These are phyloP conservation scores for Aspidoscelis tigris DNA, from an alignment of 2,113 vertebrate genomes.

Conservation along the genomic window DNA sequence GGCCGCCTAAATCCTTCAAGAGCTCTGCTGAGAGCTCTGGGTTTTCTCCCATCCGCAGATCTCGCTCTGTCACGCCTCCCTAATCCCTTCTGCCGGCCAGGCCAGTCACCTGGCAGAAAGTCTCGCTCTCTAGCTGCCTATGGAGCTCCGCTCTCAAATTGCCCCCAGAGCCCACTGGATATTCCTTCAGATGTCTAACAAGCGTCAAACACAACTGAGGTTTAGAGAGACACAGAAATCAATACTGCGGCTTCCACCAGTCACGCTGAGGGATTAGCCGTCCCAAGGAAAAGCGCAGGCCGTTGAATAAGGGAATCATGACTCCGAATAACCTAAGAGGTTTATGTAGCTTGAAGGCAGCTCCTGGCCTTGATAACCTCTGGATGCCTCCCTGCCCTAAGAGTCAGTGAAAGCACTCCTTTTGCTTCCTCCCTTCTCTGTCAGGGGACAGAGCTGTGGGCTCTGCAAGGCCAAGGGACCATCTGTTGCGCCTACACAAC, in stretches of 20 bases:
- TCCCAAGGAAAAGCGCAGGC: constrained; percentile 78
- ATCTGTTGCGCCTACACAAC: neutral
- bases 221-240: constrained; percentile 87
- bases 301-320: constrained; percentile 79
- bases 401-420: constrained; percentile 49
- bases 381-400: constrained; percentile 65
- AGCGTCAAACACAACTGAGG: constrained; percentile 79
- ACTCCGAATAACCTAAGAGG: constrained; percentile 80
- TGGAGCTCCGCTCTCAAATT: constrained; percentile 68
- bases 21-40: constrained; percentile 25
- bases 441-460: constrained; percentile 47
- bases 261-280: constrained; percentile 82
- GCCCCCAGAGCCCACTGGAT: constrained; percentile 76
- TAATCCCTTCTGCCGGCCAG: constrained; percentile 48
- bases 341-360: constrained; percentile 78
- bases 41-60: neutral
- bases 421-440: constrained; percentile 47
- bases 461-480: constrained; percentile 26
- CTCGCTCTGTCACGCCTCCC: constrained; percentile 25
- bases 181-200: constrained; percentile 84
- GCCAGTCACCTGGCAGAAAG: constrained; percentile 52
- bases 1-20: constrained; percentile 31
- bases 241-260: constrained; percentile 81
- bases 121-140: constrained; percentile 50
- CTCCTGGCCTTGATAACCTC: constrained; percentile 70